Conservation (phyloP, 92 coral and sea anemone genomes). For the Bergia sp. region DNA sequence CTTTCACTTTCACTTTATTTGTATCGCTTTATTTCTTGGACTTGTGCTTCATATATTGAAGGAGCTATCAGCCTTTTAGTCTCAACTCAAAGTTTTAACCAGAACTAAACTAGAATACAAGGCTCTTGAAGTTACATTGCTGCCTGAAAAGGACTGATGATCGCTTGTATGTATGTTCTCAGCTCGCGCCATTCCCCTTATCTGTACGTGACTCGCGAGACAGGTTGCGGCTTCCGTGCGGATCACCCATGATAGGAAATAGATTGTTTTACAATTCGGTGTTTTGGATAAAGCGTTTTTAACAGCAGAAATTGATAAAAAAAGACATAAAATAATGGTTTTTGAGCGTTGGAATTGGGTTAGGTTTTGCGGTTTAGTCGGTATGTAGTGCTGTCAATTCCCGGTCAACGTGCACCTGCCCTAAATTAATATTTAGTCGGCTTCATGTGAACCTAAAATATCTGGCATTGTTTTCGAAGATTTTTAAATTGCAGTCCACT, state of each 20-base stretch:
- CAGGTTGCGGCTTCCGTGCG: not conserved
- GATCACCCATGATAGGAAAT: not conserved
- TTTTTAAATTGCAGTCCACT: too few species aligned
- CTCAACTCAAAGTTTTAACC: not conserved
- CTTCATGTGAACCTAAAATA: not conserved
- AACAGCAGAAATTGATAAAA: not conserved
- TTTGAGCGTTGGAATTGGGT: not conserved
- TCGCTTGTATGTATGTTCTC: not conserved
- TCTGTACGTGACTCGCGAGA: not conserved
- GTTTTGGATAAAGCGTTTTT: not conserved
- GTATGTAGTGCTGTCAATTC: not conserved
- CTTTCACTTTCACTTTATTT: too few species aligned
- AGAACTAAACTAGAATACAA: not conserved
- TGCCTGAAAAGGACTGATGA: not conserved
- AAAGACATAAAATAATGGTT: not conserved
- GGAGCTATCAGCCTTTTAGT: not conserved
- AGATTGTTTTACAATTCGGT: not conserved
- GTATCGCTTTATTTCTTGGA: not conserved
- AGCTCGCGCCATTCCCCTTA: not conserved
- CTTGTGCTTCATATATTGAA: not conserved
- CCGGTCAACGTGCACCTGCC: not conserved
- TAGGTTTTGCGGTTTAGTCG: conserved; percentile 9
- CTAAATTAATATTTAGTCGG: not conserved
- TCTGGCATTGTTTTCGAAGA: not conserved
- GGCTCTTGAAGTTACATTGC: not conserved